Base-by-base conservation (phyloP, 2,888 invertebrate genomes). In the Epicampocera succincta region DNA sequence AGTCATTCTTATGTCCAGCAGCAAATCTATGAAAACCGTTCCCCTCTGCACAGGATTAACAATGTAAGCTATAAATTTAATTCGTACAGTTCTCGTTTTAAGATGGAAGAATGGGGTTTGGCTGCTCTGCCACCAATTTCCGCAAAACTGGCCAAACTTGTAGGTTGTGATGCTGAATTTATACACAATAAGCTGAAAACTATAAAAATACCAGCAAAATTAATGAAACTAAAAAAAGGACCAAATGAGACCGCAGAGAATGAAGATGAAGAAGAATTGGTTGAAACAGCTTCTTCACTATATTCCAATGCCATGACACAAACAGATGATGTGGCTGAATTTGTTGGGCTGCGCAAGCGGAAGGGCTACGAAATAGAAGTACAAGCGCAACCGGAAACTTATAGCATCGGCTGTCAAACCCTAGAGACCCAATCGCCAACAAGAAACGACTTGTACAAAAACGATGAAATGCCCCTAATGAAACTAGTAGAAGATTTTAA, bases 1-100 rank as follows among this genome's bases (percentile, higher is more conserved):
- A 85, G 84, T 33, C 58, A 63, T 33, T 84, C 85, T 0, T 84
- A 80, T 68, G 72, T 83, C 9, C 76, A 79, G 12, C 85, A 85
- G 46, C 84, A 83, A 42, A 80, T 78, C 44, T 84, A 84, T 54
- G 85, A 85, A 52, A 84, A 85, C 75, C 85, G 85, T 61, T 86
- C 85, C 0, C 85, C 85, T 11, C 65, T 86, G 21, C 84, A 86
- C 21, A 84, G 72, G 0, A 77, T 86, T 8, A 85, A 86, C 52
- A 86, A 86, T 74, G 85, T 85, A 11, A 69, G 25, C 25, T 86
- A 80, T 54, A 80, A 80, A 66, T 86, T 85, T 38, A 86, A 84
- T 71, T 84, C 85, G 0, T 65, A 80, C 66, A 77, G 66, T 5
- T 74, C 77, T 5, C 79, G 71, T 11, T 83, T 84, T 25, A 84